Conservation (phyloP, 2,797 vertebrate species). For the Todus mexicanus region DNA sequence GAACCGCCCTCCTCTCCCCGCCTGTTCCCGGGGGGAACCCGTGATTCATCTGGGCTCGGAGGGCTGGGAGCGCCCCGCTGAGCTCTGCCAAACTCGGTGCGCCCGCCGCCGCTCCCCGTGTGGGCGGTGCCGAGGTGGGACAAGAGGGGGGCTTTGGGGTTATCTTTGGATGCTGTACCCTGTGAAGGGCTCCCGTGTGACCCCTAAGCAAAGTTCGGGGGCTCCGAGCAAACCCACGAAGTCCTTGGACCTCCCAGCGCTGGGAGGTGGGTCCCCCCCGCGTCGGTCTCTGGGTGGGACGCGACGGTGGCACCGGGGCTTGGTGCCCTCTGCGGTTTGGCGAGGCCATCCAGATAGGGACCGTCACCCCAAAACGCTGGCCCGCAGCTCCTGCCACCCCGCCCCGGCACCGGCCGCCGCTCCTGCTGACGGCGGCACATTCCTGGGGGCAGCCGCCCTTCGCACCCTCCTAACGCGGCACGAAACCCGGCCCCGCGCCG, state of each 20-base stretch:
- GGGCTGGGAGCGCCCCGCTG: slow-evolving; percentile 20
- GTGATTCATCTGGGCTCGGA: slow-evolving; percentile 24
- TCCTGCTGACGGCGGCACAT: slow-evolving; percentile 32
- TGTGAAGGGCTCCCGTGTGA: not conserved
- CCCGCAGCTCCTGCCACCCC: not conserved
- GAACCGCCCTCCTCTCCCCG: not conserved
- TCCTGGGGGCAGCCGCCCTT: not conserved
- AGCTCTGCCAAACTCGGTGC: not conserved
- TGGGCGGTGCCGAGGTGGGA: not conserved
- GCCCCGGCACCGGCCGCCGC: not conserved
- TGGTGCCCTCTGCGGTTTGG: not conserved
- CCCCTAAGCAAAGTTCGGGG: not conserved
- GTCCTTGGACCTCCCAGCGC: rapidly evolving
- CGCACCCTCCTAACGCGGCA: not conserved
- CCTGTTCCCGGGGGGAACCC: not conserved
- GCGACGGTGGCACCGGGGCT: rapidly evolving
- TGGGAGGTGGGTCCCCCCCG: rapidly evolving
- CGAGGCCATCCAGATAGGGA: rapidly evolving
- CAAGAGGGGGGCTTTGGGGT: rapidly evolving
- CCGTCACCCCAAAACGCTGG: not conserved
- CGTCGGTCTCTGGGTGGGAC: rapidly evolving
- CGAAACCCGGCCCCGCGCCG: not conserved
- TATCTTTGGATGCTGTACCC: not conserved
- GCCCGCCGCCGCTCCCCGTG: too few relatives aligned
- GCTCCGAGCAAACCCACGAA: not conserved